Evolutionary conservation across 2,113 vertebrate genomes (phyloP).

Genomic region (Tachysurus fulvidraco): DNA sequence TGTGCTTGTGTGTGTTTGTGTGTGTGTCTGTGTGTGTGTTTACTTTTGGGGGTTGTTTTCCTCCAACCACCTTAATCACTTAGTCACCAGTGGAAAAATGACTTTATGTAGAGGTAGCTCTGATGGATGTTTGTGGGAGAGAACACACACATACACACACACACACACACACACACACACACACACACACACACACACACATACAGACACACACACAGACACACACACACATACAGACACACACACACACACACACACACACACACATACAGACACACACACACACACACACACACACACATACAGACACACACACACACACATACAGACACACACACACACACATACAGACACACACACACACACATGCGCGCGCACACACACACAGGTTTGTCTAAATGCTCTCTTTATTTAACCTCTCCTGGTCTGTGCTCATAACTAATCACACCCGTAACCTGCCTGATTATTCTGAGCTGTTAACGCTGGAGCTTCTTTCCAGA

Average conservation of each 20-base stretch:
- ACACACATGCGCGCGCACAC: background rate
- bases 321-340: background rate
- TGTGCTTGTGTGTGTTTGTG: constrained; percentile 28
- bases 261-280: too few species aligned
- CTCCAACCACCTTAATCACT: constrained; percentile 50
- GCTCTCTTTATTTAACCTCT: constrained; percentile 58
- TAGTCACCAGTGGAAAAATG: constrained; percentile 66
- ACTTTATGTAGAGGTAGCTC: constrained; percentile 62
- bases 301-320: constrained; percentile 4
- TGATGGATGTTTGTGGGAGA: constrained; percentile 21
- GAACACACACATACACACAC: background rate
- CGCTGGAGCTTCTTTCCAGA: background rate
- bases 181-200: background rate
- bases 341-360: background rate
- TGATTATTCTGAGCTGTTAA: background rate
- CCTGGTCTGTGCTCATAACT: background rate
- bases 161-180: constrained; percentile 8
- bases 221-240: constrained; percentile 1
- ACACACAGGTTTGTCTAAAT: constrained; percentile 55
- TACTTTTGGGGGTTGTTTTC: constrained; percentile 7
- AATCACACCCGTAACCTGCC: constrained; percentile 14
- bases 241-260: background rate
- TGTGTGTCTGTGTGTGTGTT: constrained; percentile 28
- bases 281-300: background rate
- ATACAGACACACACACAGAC: too few species aligned